A percentile compares a stretch with the other conserved stretches of the same genome.
Conservation (phyloP, 1,140 invertebrate species). For the Pachypeltis micranthus region DNA sequence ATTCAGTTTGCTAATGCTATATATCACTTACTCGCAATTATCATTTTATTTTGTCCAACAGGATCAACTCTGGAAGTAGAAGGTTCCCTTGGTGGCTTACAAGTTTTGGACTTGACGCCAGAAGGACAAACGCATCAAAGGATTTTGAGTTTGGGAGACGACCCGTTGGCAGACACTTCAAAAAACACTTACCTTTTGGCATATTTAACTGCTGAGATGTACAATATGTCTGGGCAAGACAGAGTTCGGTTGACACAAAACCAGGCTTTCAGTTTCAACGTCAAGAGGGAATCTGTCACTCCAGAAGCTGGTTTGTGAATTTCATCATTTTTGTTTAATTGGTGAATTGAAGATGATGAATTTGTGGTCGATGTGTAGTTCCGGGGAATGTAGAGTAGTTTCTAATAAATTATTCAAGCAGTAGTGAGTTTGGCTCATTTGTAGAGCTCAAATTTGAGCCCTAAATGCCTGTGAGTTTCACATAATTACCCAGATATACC, state of each 20-base stretch:
- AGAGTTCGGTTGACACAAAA: constrained; percentile 33
- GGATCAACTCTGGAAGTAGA: constrained; percentile 44
- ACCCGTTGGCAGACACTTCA: constrained; percentile 43
- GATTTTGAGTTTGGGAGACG: constrained; percentile 72
- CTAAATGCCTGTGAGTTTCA: too few relatives aligned
- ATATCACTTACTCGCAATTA: neutral
- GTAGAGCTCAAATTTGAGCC: too few relatives aligned
- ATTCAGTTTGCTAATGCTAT: too few relatives aligned
- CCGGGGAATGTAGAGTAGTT: too few relatives aligned
- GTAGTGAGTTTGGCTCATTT: too few relatives aligned
- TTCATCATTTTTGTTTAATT: neutral
- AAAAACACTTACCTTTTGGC: constrained; percentile 30
- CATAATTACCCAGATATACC: too few relatives aligned
- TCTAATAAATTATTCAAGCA: too few relatives aligned
- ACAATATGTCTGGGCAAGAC: constrained; percentile 34
- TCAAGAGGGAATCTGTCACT: constrained; percentile 34
- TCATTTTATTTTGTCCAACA: neutral
- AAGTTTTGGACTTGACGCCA: constrained; percentile 77
- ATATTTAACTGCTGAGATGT: constrained; percentile 35
- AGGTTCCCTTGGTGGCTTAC: constrained; percentile 80
- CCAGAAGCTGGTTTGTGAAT: constrained; percentile 15
- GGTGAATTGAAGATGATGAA: too few relatives aligned
- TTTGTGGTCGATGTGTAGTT: too few relatives aligned
- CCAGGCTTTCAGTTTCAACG: constrained; percentile 53
- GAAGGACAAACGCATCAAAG: constrained; percentile 71